A percentile compares a stretch with the other conserved stretches of the same genome.
These are phyloP conservation scores for Hafferia zeledoni DNA, from an alignment of 2,797 vertebrate genomes.

Conservation along the genomic window DNA sequence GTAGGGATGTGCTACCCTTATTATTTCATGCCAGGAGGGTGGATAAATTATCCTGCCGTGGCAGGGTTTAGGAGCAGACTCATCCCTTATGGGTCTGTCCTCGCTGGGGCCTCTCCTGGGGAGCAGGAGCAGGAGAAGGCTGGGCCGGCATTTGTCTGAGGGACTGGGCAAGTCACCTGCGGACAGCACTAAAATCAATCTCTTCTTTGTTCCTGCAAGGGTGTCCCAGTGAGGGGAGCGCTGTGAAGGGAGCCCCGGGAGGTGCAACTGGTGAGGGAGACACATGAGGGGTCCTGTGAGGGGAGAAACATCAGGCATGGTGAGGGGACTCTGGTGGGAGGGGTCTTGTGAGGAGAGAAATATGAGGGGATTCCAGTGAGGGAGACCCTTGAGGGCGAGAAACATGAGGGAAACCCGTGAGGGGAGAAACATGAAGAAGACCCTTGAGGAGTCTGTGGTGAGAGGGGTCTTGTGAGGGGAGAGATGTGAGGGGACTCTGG, in stretches of 20 bases:
- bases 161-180: neutral
- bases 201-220: too few species aligned
- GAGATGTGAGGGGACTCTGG: too few species aligned
- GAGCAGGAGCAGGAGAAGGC: too few species aligned
- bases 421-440: too few species aligned
- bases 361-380: neutral
- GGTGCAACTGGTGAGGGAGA: neutral
- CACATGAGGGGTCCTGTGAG: neutral
- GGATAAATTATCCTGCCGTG: neutral
- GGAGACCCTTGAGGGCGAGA: too few species aligned
- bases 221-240: neutral
- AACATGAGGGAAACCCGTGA: too few species aligned
- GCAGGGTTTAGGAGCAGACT: neutral
- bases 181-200: neutral
- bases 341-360: neutral
- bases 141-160: neutral
- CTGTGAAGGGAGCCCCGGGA: neutral
- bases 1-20: fast-evolving
- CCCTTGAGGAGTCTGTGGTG: too few species aligned
- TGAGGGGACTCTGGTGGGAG: neutral
- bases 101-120: neutral
- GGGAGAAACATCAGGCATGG: neutral
- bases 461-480: too few species aligned
- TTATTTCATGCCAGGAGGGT: neutral
- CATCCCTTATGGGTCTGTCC: neutral